These are phyloP conservation scores for Odontamblyopus rebecca DNA, from an alignment of 2,797 vertebrate genomes.

Conservation along the genomic window DNA sequence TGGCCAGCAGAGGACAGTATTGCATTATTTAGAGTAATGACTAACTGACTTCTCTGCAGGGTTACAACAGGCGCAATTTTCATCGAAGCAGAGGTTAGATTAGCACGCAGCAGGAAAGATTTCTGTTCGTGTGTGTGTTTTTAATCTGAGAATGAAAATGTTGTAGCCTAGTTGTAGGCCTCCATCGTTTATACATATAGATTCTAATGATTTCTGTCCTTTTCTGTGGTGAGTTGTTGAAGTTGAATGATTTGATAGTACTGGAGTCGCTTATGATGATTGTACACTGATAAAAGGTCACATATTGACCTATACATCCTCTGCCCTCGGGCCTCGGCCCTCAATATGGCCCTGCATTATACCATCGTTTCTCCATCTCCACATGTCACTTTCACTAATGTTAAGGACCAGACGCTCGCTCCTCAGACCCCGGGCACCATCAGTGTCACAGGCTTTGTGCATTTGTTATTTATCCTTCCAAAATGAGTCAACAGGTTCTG, in stretches of 20 bases:
- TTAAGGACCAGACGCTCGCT: conserved; percentile 60
- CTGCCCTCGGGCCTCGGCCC: conserved; percentile 39
- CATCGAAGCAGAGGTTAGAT: background rate
- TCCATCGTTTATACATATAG: background rate
- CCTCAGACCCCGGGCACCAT: conserved; percentile 38
- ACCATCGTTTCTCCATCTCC: conserved; percentile 49
- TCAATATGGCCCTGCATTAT: conserved; percentile 39
- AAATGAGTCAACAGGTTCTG: conserved; percentile 50
- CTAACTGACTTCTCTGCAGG: background rate
- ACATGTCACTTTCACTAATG: conserved; percentile 69
- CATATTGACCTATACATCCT: conserved; percentile 37
- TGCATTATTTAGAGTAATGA: background rate
- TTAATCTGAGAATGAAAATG: background rate
- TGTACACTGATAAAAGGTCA: conserved; percentile 31
- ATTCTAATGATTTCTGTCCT: background rate
- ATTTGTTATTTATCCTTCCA: conserved; percentile 61
- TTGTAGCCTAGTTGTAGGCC: too few species aligned
- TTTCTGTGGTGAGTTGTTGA: background rate
- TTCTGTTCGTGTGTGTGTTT: background rate
- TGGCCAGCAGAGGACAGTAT: background rate
- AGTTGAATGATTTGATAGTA: background rate
- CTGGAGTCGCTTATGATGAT: conserved; percentile 21
- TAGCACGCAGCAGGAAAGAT: background rate
- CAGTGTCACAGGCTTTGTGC: conserved; percentile 50
- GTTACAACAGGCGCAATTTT: background rate